Evolutionary conservation across 2,797 vertebrate genomes (phyloP).

Genomic region (Helicolenus hilgendorfi): DNA sequence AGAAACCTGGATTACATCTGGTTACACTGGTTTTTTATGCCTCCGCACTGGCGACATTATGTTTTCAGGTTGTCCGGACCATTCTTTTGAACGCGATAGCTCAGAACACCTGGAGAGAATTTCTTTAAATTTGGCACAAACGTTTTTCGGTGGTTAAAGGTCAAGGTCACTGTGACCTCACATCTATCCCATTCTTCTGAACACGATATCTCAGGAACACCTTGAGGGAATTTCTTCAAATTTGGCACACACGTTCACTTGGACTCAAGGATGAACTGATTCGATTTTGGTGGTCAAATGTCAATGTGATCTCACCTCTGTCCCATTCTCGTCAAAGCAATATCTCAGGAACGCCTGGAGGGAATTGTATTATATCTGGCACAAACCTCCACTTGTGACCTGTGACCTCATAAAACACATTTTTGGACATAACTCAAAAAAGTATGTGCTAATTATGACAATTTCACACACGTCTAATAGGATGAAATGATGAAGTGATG

Average conservation of each 20-base stretch:
- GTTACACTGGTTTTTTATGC: not conserved
- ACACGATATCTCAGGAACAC: not conserved
- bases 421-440: not conserved
- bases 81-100: not conserved
- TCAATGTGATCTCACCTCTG: not conserved
- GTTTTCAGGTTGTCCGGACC: not conserved
- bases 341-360: not conserved
- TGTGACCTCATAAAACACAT: not conserved
- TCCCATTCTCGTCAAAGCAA: not conserved
- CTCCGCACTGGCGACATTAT: not conserved
- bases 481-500: not conserved
- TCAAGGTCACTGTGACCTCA: not conserved
- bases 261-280: not conserved
- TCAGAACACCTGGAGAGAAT: not conserved
- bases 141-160: not conserved
- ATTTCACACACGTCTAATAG: not conserved
- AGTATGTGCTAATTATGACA: not conserved
- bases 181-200: not conserved
- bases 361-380: not conserved
- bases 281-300: too few relatives aligned
- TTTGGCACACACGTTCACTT: not conserved
- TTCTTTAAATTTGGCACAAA: not conserved
- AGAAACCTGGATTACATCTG: not conserved
- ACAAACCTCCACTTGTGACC: not conserved
- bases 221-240: not conserved